Evolutionary conservation across 1,140 invertebrate genomes (phyloP).

Genomic region (Drosophila paulistorum): DNA sequence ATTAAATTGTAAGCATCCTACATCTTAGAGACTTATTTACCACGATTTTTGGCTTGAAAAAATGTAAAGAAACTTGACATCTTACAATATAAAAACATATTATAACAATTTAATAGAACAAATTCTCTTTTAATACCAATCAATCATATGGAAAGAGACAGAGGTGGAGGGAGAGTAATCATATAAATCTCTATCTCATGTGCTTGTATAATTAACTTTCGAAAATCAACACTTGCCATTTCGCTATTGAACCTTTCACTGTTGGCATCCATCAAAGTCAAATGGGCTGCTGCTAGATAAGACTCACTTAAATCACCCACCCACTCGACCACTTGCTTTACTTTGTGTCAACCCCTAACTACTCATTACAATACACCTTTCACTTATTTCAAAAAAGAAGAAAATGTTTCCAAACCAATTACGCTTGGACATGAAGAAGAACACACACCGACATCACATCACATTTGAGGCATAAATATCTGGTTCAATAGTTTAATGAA

Average conservation of each 20-base stretch:
- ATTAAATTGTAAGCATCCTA: too few relatives aligned
- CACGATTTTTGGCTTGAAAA: too few relatives aligned
- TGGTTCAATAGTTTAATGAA: conserved; percentile 79
- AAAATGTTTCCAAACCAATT: conserved; percentile 63
- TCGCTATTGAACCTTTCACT: conserved; percentile 11
- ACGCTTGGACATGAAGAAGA: conserved; percentile 47
- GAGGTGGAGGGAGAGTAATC: neutral
- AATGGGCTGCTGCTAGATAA: conserved; percentile 36
- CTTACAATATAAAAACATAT: too few relatives aligned
- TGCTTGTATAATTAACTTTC: conserved; percentile 46
- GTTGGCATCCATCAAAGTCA: conserved; percentile 64
- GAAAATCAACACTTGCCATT: conserved; percentile 45
- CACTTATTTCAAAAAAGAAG: conserved; percentile 45
- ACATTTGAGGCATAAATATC: conserved; percentile 37
- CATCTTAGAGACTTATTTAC: too few relatives aligned
- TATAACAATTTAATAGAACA: too few relatives aligned
- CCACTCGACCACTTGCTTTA: conserved; percentile 12
- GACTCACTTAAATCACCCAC: conserved; percentile 18
- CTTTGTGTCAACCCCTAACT: conserved; percentile 37
- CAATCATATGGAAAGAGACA: neutral
- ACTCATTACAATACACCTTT: conserved; percentile 57
- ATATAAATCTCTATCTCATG: conserved; percentile 27
- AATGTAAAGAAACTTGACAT: too few relatives aligned
- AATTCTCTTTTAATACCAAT: neutral
- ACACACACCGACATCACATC: conserved; percentile 39